Conservation (phyloP, 2,888 invertebrate genomes). For the Antitype chi region DNA sequence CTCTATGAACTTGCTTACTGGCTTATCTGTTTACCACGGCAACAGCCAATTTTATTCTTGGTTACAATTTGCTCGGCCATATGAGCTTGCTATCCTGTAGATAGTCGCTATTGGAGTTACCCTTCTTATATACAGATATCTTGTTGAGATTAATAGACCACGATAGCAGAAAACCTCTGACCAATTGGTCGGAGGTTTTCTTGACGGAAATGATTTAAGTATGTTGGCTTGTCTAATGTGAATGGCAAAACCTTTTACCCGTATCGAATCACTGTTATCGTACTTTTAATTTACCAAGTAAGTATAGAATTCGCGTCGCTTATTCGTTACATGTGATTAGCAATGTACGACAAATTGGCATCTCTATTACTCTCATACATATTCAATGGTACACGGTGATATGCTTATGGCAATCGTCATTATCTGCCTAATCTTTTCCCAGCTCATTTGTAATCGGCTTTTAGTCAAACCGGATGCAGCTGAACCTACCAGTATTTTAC, state of each 20-base stretch:
- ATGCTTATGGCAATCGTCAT: too few species aligned
- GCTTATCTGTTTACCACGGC: background rate
- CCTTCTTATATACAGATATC: too few species aligned
- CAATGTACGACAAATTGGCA: background rate
- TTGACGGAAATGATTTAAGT: background rate
- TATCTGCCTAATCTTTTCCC: too few species aligned
- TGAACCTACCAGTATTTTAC: too few species aligned
- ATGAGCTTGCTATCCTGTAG: too few species aligned
- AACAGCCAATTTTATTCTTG: background rate
- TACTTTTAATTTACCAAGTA: background rate
- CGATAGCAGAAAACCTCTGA: background rate
- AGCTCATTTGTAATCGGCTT: too few species aligned
- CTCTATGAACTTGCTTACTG: background rate
- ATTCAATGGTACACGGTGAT: background rate
- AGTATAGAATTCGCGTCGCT: slow-evolving; percentile 7
- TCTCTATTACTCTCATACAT: background rate
- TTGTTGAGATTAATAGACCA: background rate
- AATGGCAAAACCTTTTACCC: background rate
- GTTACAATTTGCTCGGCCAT: too few species aligned
- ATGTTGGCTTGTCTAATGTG: too few species aligned
- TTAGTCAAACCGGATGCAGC: too few species aligned
- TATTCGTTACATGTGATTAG: background rate
- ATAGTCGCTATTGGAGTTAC: too few species aligned
- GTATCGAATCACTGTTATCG: background rate
- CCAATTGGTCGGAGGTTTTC: background rate